Evolutionary conservation across 2,113 vertebrate species (phyloP), one percentile per base, ranked within the genome.

Genomic region (Rousettus leschenaultii): DNA sequence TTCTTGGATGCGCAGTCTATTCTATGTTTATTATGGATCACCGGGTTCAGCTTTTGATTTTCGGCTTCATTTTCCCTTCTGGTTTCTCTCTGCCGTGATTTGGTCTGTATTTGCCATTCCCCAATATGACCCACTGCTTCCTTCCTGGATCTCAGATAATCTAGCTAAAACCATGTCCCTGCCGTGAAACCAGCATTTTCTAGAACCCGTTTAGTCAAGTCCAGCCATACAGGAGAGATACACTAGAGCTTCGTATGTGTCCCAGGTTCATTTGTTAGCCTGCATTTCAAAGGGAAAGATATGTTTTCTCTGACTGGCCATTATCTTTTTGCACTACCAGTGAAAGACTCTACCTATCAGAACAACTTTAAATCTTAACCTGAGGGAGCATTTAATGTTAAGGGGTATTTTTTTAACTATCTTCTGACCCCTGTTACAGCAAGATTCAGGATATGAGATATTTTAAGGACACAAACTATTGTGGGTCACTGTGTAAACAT

Each of bases 71-170:
- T 66, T 73, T 45, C 16, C 24, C 19, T 48, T 71, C 80, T 82
- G 59, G 33, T 77, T 75, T 80, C 71, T 88, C 66, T 61, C 40
- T 53, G 26, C 65, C 59, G 7, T 66, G 70, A 45, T 45, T 77
- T 74, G 43, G 21, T 59, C 57, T 33, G 61, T n/a, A 9, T 95
- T 40, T 85, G 33, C 89, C 75, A 61, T 55, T 48, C 15, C 43
- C 51, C 11, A 0, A 68, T 59, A 26, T 43, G 70, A 83, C 22
- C 21, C 65, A 87, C 66, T 24, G 12, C 30, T 83, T 83, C 55
- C 73, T 89, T 89, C 75, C 91, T 35, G 33, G 51, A 86, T 77
- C 57, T 80, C 92, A 85, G 6, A 40, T 95, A 70, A 80, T 65
- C 35, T 71, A 11, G 33, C 84, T 91, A 89, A 77, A 33, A 22